phyloP scores from a whole-genome alignment of 2,888 invertebrate genomes.

The Philonicus albiceps region DNA sequence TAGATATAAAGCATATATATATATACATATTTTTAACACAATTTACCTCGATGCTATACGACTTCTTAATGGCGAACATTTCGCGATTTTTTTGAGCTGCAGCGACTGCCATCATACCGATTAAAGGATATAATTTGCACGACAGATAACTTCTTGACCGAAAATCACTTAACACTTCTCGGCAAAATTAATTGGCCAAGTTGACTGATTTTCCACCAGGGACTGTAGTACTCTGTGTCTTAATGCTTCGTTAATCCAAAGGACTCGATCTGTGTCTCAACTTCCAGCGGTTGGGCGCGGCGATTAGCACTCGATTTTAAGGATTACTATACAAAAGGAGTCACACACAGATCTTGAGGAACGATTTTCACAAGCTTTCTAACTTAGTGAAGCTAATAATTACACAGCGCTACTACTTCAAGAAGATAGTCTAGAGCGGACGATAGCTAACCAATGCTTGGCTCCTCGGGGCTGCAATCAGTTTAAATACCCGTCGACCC shows the following conservation, averaged over 20 bases:
- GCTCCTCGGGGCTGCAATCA: conserved; percentile 70
- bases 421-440: conserved; percentile 68
- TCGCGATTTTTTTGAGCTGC: conserved; percentile 94
- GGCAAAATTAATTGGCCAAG: background rate
- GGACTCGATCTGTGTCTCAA: conserved; percentile 37
- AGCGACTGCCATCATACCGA: conserved; percentile 83
- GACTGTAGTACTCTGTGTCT: conserved; percentile 44
- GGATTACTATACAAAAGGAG: background rate
- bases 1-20: background rate
- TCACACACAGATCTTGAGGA: conserved; percentile 31
- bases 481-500: conserved; percentile 68
- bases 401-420: conserved; percentile 43
- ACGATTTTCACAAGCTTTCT: conserved; percentile 22
- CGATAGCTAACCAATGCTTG: conserved; percentile 76
- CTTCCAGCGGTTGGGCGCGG: conserved; percentile 13
- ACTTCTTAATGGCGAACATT: conserved; percentile 96
- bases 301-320: conserved; percentile 7
- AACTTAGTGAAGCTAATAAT: conserved; percentile 43
- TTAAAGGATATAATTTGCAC: conserved; percentile 17
- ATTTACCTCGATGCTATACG: conserved; percentile 96
- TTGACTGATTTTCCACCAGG: conserved; percentile 26
- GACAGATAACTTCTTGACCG: conserved; percentile 26
- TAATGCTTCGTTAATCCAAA: conserved; percentile 44
- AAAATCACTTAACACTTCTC: conserved; percentile 31
- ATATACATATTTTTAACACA: background rate